phyloP scores from a whole-genome alignment of 2,888 invertebrate species.

The Noctua comes region DNA sequence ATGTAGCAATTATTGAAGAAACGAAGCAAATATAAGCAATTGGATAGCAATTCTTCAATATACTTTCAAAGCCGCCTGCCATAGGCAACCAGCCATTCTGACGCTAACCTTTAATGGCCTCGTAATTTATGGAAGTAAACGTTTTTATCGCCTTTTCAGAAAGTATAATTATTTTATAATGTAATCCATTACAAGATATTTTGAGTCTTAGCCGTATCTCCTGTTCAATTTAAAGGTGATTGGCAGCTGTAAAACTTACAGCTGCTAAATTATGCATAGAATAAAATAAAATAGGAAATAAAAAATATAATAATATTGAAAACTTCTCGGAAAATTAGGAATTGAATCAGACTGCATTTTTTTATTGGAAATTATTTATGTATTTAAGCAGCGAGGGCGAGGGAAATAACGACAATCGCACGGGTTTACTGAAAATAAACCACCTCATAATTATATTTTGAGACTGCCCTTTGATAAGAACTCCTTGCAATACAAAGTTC shows the following conservation, averaged over 20 bases:
- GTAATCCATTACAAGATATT: slow-evolving; percentile 5
- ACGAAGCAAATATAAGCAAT: too few species aligned
- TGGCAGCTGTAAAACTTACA: not conserved
- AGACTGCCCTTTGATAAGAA: not conserved
- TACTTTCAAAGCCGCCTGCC: too few species aligned
- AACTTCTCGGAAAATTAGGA: not conserved
- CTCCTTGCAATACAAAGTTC: slow-evolving; percentile 1
- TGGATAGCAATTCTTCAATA: too few species aligned
- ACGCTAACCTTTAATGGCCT: too few species aligned
- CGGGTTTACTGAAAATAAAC: not conserved
- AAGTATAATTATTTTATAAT: not conserved
- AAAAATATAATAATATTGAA: not conserved
- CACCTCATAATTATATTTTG: not conserved
- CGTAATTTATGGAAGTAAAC: not conserved
- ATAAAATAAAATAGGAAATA: not conserved
- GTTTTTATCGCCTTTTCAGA: slow-evolving; percentile 1
- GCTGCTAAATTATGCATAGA: not conserved
- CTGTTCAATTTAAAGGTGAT: not conserved
- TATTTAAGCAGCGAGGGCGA: too few species aligned
- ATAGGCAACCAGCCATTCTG: too few species aligned
- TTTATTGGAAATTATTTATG: not conserved
- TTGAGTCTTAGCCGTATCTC: not conserved
- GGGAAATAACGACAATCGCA: not conserved
- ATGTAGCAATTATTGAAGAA: too few species aligned
- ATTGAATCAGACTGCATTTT: not conserved